Evolutionary conservation across 2,888 invertebrate genomes (phyloP).

Genomic region (Heliothis peltigera): DNA sequence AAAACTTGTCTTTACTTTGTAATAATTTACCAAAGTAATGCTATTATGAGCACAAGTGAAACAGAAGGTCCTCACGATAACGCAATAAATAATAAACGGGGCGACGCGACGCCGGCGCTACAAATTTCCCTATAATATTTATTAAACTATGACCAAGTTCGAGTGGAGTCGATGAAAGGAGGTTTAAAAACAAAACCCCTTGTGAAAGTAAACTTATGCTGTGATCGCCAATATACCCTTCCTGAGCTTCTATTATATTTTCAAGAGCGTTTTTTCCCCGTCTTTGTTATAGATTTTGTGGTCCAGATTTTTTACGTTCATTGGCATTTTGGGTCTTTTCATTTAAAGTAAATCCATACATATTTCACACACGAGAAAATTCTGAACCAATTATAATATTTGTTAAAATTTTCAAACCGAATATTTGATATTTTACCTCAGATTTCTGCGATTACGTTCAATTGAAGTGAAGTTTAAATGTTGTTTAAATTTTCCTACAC

Average conservation of each 20-base stretch:
- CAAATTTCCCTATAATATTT: constrained; percentile 69
- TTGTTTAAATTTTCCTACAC: constrained; percentile 7
- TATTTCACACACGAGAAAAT: not conserved
- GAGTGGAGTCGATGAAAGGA: constrained; percentile 65
- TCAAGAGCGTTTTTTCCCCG: constrained; percentile 52
- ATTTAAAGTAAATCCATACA: not conserved
- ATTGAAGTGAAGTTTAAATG: not conserved
- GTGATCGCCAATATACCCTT: constrained; percentile 67
- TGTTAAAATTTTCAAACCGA: not conserved
- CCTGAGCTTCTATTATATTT: constrained; percentile 65
- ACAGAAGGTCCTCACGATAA: constrained; percentile 55
- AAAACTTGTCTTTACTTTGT: constrained; percentile 25
- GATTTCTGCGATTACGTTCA: not conserved
- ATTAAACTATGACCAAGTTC: constrained; percentile 66
- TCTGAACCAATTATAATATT: not conserved
- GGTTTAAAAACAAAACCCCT: constrained; percentile 70
- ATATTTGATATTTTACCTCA: not conserved
- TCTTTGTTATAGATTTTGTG: constrained; percentile 40
- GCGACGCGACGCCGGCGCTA: constrained; percentile 48
- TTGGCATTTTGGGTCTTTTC: constrained; percentile 28
- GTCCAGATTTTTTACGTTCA: constrained; percentile 38
- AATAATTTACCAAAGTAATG: constrained; percentile 49
- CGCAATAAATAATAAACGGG: constrained; percentile 68
- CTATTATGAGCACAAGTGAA: constrained; percentile 45
- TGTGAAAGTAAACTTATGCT: constrained; percentile 72